phyloP scores from a whole-genome alignment of 2,113 vertebrate genomes.

The Corapipo altera region DNA sequence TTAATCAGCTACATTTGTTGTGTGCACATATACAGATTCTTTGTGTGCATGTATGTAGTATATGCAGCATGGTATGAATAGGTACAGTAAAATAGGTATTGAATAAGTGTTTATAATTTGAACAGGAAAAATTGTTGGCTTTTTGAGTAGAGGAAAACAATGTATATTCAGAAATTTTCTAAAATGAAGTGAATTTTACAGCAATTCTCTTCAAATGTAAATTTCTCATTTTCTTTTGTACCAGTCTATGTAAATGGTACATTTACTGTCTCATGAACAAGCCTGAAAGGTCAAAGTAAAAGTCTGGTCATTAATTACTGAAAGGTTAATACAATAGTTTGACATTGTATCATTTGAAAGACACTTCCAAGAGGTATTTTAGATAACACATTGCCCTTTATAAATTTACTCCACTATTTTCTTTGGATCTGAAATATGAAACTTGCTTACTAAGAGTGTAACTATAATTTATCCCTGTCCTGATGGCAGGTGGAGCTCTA shows the following conservation, averaged over 20 bases:
- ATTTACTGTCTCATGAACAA: slow-evolving; percentile 12
- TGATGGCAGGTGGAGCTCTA: neutral
- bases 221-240: slow-evolving; percentile 24
- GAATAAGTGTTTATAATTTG: neutral
- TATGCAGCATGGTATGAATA: neutral
- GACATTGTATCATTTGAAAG: slow-evolving; percentile 15
- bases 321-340: slow-evolving; percentile 61
- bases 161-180: neutral
- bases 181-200: neutral
- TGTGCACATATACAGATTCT: neutral
- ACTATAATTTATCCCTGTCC: neutral
- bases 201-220: slow-evolving; percentile 20
- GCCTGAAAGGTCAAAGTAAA: slow-evolving; percentile 49
- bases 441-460: neutral
- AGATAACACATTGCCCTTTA: slow-evolving; percentile 23
- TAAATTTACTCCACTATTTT: neutral
- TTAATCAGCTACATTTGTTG: neutral
- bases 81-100: neutral
- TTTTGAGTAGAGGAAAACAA: neutral
- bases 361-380: neutral
- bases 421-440: slow-evolving; percentile 14
- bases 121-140: neutral
- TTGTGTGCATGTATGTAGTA: neutral
- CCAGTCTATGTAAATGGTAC: slow-evolving; percentile 1
- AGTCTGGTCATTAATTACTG: slow-evolving; percentile 39